Percentiles rank a stretch among this genome's conserved stretches.
These are phyloP conservation scores for Tipula vernalis DNA, from an alignment of 2,888 invertebrate species.

Conservation along the genomic window DNA sequence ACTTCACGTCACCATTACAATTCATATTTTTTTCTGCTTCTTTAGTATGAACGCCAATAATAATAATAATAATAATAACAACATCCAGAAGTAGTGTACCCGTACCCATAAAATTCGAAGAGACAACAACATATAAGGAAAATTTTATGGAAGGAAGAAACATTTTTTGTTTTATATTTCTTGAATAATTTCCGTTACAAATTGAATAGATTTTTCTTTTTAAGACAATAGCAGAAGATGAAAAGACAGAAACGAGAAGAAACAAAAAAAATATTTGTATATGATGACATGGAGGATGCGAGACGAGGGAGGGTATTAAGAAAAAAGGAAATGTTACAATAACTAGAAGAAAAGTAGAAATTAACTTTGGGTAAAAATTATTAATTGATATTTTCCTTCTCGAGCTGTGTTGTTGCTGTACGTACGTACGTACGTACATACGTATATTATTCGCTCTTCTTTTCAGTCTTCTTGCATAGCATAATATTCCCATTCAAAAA, in stretches of 20 bases:
- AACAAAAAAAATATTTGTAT: neutral
- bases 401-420: neutral
- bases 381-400: neutral
- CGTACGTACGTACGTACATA: neutral
- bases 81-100: neutral
- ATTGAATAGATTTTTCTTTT: neutral
- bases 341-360: neutral
- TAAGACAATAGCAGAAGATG: neutral
- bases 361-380: neutral
- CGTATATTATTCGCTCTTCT: neutral
- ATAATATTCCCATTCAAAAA: neutral
- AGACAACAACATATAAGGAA: neutral
- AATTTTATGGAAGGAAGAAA: neutral
- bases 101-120: neutral
- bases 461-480: neutral
- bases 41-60: neutral
- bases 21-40: neutral
- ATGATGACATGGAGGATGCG: neutral
- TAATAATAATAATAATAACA: neutral
- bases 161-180: neutral
- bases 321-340: neutral
- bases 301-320: neutral
- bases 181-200: slow-evolving; percentile 4
- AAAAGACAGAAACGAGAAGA: neutral
- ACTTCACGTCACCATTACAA: neutral